phyloP scores from a whole-genome alignment of 2,797 vertebrate species.

The Pangasius krempfi region DNA sequence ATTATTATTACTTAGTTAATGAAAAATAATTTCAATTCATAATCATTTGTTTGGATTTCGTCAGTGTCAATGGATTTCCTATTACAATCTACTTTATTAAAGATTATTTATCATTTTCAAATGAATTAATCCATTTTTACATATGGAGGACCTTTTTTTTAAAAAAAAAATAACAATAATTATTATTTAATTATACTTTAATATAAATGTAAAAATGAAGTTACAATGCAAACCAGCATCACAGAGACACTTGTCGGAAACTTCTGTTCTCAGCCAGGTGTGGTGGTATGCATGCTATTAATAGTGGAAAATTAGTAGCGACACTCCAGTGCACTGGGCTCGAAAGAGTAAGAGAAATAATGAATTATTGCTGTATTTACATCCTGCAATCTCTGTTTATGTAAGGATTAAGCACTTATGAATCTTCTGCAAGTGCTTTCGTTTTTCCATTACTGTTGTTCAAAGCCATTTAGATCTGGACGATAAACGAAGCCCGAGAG shows the following conservation, averaged over 20 bases:
- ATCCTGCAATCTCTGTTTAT: slow-evolving; percentile 2
- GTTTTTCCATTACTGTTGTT: slow-evolving; percentile 49
- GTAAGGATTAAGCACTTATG: slow-evolving; percentile 17
- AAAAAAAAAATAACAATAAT: neutral
- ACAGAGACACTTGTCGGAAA: slow-evolving; percentile 10
- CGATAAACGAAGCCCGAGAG: slow-evolving; percentile 54
- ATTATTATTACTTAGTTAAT: neutral
- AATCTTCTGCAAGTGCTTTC: slow-evolving; percentile 26
- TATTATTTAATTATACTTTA: neutral
- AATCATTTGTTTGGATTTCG: neutral
- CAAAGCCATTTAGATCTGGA: slow-evolving; percentile 39
- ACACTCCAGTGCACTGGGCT: neutral
- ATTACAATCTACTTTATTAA: neutral
- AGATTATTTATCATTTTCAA: neutral
- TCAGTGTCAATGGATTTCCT: neutral
- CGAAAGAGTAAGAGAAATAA: neutral
- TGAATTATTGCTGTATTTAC: slow-evolving; percentile 14
- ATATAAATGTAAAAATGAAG: neutral
- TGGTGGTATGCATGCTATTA: slow-evolving; percentile 1
- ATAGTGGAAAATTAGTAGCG: slow-evolving; percentile 19
- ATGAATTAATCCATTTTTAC: neutral
- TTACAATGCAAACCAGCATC: neutral
- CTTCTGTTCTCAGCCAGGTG: neutral
- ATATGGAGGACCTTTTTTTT: neutral
- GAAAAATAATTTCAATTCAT: neutral